These are phyloP conservation scores for Grus americana DNA, from an alignment of 2,113 vertebrate genomes.

Conservation along the genomic window DNA sequence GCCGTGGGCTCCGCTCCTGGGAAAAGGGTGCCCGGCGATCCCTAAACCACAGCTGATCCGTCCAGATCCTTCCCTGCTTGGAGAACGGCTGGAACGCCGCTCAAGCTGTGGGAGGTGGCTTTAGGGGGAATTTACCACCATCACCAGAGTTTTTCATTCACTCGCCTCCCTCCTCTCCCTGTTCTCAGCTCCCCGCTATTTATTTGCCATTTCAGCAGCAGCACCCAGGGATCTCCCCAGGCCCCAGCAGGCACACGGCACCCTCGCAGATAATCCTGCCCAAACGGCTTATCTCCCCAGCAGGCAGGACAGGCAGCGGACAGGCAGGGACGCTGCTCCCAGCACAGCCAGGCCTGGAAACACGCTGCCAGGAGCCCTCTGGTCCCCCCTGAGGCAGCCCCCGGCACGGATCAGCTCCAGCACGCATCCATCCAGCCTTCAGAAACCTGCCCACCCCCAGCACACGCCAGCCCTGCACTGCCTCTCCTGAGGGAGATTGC, in stretches of 20 bases:
- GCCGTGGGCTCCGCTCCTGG: fast-evolving
- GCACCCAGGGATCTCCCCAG: neutral
- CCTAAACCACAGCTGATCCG: neutral
- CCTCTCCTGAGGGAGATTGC: neutral
- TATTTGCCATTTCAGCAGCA: neutral
- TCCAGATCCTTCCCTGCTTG: neutral
- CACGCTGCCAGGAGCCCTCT: fast-evolving
- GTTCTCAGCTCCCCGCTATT: neutral
- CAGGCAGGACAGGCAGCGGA: neutral
- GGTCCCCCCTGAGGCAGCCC: too few species aligned
- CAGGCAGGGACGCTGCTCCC: neutral
- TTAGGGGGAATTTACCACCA: neutral
- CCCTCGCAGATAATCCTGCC: neutral
- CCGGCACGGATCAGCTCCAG: fast-evolving
- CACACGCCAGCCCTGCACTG: neutral
- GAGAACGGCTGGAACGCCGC: fast-evolving
- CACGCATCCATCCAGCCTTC: neutral
- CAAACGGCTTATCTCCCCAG: neutral
- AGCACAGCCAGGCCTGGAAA: neutral
- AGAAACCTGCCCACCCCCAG: neutral
- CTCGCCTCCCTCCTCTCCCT: fast-evolving
- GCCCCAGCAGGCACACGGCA: fast-evolving
- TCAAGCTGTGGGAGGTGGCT: neutral
- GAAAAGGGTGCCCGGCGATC: too few species aligned
- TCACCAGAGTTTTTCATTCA: fast-evolving